Evolutionary conservation across 2,113 vertebrate species (phyloP), one percentile per base, ranked within the genome.

Genomic region (Mionectes macconnelli): DNA sequence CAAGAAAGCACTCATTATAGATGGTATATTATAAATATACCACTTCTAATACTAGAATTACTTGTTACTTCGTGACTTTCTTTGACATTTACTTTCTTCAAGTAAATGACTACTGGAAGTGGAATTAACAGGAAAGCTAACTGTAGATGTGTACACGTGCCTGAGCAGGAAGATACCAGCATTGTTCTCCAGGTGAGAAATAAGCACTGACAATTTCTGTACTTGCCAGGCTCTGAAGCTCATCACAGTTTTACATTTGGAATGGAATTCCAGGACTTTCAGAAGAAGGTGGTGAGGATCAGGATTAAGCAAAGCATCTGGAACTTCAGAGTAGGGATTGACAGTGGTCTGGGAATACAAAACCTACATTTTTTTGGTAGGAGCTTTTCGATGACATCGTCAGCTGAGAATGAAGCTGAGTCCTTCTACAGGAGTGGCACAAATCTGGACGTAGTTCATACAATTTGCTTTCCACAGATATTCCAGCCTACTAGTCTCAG

Each of bases 401-500:
- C 92, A 96, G 90, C 75, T 88, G 67, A 93, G 82, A 95, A 77
- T 62, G 59, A 88, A 83, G 53, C 35, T 69, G 42, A 6, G 17
- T 70, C 52, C 67, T 62, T 59, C 86, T 35, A 37, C 27, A 45
- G 52, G 14, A 74, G 39, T 7, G 49, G 30, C 55, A n/a, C 13
- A 66, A 62, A 83, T 14, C 44, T 50, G 42, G 42, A 80, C 70
- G 47, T 6, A 45, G 24, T 62, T 78, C 30, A 87, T 13, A 52
- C 40, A 49, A 39, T 44, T 64, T 56, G 33, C 12, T 81, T 92
- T 28, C 59, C 72, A 90, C 31, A 69, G 14, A 74, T 44, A 74
- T 44, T 63, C 30, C 79, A 90, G 68, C 22, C 68, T 4, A 15
- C 9, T 28, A 19, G 33, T 14, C 24, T n/a, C 60, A 77, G 33